phyloP scores from a whole-genome alignment of 2,797 vertebrate genomes.

The Neopelma chrysocephalum region DNA sequence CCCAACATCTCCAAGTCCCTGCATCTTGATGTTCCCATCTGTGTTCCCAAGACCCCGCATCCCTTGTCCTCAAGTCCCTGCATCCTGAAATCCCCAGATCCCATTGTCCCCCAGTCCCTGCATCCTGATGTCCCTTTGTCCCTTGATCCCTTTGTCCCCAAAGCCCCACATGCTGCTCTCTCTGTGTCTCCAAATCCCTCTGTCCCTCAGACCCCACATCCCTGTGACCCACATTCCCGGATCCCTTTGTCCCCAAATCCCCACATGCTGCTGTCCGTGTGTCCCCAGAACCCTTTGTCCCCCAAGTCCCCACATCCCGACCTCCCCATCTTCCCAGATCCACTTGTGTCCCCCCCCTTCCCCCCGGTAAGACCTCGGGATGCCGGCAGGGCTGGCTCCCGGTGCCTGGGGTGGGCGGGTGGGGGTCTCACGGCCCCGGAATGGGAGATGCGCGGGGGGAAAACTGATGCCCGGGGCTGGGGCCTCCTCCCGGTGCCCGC shows the following conservation, averaged over 20 bases:
- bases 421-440: neutral
- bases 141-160: neutral
- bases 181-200: rapidly evolving
- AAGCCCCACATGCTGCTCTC: neutral
- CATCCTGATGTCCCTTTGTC: neutral
- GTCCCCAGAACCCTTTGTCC: neutral
- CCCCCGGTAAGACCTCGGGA: neutral
- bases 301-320: rapidly evolving
- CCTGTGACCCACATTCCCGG: neutral
- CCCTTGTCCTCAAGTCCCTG: neutral
- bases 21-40: neutral
- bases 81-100: neutral
- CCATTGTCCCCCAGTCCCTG: neutral
- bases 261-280: too few species aligned
- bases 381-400: neutral
- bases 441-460: neutral
- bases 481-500: neutral
- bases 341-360: neutral
- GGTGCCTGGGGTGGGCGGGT: neutral
- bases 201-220: neutral
- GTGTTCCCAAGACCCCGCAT: neutral
- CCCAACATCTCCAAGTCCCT: neutral
- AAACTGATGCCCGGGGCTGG: neutral
- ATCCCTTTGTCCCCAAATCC: neutral
- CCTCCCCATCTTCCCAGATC: rapidly evolving